A percentile compares a stretch with the other conserved stretches of the same genome.
These are phyloP conservation scores for Cetoscarus ocellatus DNA, from an alignment of 2,797 vertebrate genomes.

Conservation along the genomic window DNA sequence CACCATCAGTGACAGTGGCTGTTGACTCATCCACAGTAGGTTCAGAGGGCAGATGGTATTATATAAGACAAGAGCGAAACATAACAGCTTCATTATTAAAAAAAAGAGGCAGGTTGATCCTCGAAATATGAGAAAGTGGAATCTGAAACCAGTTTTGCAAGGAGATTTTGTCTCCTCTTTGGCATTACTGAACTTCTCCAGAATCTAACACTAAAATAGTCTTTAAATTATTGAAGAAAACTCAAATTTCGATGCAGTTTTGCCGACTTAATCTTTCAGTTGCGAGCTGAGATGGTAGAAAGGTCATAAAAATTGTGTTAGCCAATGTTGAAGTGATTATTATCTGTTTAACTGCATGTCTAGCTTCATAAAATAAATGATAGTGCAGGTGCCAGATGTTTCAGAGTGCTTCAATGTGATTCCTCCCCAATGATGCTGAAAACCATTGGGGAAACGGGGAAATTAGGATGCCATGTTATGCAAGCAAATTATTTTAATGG, in stretches of 20 bases:
- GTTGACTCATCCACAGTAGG: constrained; percentile 14
- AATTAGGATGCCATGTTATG: constrained; percentile 44
- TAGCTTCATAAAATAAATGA: constrained; percentile 31
- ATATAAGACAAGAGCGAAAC: constrained; percentile 12
- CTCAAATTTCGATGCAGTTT: not conserved
- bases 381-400: constrained; percentile 38
- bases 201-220: not conserved
- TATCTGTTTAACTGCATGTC: not conserved
- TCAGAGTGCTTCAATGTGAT: constrained; percentile 34
- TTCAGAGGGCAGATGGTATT: constrained; percentile 10
- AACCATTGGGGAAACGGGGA: constrained; percentile 23
- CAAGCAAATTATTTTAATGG: constrained; percentile 36
- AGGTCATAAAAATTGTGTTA: not conserved
- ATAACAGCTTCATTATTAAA: constrained; percentile 4
- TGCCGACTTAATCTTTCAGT: no score
- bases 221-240: not conserved
- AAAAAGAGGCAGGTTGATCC: not conserved
- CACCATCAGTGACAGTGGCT: constrained; percentile 36
- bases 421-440: constrained; percentile 27
- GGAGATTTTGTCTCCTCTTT: not conserved
- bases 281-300: not conserved
- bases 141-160: not conserved
- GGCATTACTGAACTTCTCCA: not conserved
- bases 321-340: not conserved
- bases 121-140: constrained; percentile 20